Evolutionary conservation across 2,797 vertebrate species (phyloP).

Genomic region (Sparidentex hasta): DNA sequence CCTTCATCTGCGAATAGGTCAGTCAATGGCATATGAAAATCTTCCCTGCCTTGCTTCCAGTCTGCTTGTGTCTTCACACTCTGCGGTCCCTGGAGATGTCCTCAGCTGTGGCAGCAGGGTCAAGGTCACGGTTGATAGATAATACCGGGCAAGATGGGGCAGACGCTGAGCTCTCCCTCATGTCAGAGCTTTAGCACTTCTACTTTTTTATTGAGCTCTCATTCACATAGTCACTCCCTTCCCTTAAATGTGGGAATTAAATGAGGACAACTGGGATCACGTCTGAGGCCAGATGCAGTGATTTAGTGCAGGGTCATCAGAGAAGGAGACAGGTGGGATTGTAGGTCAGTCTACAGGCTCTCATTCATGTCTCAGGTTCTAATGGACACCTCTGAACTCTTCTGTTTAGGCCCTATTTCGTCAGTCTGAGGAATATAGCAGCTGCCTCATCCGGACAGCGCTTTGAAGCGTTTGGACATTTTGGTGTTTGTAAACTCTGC

Average conservation of each 20-base stretch:
- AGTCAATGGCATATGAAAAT: conserved; percentile 68
- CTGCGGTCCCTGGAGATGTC: conserved; percentile 51
- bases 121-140: conserved; percentile 68
- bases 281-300: conserved; percentile 12
- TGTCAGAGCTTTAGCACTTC: conserved; percentile 34
- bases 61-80: conserved; percentile 33
- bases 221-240: conserved; percentile 17
- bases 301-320: conserved; percentile 28
- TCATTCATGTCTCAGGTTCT: conserved; percentile 19
- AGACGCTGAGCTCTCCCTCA: conserved; percentile 29
- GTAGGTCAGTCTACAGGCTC: background rate
- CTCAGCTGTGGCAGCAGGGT: conserved; percentile 56
- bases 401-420: conserved; percentile 29
- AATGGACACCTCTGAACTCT: conserved; percentile 17
- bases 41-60: conserved; percentile 30
- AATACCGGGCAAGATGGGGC: conserved; percentile 32
- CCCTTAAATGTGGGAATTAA: conserved; percentile 33
- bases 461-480: conserved; percentile 22
- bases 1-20: conserved; percentile 73
- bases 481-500: conserved; percentile 28
- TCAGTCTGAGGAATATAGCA: conserved; percentile 16
- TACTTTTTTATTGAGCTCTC: conserved; percentile 34
- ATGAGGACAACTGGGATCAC: conserved; percentile 32
- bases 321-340: conserved; percentile 28
- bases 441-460: too few relatives aligned